phyloP scores from a whole-genome alignment of 35 echinoderm and acorn worm species.

The Hemicentrotus pulcherrimus region DNA sequence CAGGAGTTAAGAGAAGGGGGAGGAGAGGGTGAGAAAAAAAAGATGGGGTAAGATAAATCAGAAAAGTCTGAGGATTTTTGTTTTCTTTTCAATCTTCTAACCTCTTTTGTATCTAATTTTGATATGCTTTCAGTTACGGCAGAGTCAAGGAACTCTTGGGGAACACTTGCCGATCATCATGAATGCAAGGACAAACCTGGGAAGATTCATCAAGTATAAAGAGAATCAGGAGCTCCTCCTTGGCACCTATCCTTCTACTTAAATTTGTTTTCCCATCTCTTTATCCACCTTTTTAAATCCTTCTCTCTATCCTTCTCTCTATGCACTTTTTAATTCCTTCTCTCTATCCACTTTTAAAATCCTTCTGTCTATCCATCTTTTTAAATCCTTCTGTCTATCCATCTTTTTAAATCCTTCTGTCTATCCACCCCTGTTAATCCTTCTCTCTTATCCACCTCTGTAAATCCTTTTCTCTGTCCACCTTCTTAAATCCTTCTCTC shows the following conservation, averaged over 20 bases:
- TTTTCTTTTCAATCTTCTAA: background rate
- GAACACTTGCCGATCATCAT: slow-evolving; percentile 87
- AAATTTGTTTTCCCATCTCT: background rate
- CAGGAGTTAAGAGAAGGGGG: too few species aligned
- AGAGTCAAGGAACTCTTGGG: slow-evolving; percentile 59
- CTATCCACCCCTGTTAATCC: background rate
- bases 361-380: background rate
- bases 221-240: slow-evolving; percentile 43
- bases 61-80: too few species aligned
- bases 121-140: slow-evolving; percentile 78
- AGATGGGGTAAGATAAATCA: too few species aligned
- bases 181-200: slow-evolving; percentile 84
- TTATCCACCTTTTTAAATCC: background rate
- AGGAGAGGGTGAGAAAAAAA: too few species aligned
- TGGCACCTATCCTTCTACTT: background rate
- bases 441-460: background rate
- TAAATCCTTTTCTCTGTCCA: too few species aligned
- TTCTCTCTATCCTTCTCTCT: background rate
- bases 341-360: background rate
- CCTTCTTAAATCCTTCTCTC: too few species aligned
- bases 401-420: background rate
- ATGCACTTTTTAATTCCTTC: background rate
- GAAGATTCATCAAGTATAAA: slow-evolving; percentile 97
- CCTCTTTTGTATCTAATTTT: background rate
- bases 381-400: background rate